These are phyloP conservation scores for Scleropages formosus DNA, from an alignment of 2,797 vertebrate species.

Conservation along the genomic window DNA sequence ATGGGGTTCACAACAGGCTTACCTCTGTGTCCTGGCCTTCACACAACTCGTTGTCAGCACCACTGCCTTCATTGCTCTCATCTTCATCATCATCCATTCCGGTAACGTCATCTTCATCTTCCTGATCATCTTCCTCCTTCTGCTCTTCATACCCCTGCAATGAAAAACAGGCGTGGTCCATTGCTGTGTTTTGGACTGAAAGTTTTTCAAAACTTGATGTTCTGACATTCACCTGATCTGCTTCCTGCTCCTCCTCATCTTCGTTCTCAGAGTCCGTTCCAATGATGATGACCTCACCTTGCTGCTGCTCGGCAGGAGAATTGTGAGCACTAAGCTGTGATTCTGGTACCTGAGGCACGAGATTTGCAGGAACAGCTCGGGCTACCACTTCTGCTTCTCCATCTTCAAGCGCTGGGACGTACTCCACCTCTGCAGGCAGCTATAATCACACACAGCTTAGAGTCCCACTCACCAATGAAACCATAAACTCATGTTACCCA, in stretches of 20 bases:
- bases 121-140: conserved; percentile 75
- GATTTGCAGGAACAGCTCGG: conserved; percentile 81
- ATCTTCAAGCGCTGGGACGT: conserved; percentile 66
- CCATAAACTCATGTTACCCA: not conserved
- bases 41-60: conserved; percentile 76
- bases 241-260: conserved; percentile 77
- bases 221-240: conserved; percentile 63
- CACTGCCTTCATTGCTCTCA: conserved; percentile 83
- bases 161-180: not conserved
- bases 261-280: conserved; percentile 89
- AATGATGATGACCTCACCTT: conserved; percentile 83
- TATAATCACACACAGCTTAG: conserved; percentile 40
- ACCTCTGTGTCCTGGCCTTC: conserved; percentile 79
- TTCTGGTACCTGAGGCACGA: conserved; percentile 56
- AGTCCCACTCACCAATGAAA: no score
- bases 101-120: conserved; percentile 80
- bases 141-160: conserved; percentile 61
- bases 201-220: no score
- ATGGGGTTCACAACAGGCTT: conserved; percentile 25
- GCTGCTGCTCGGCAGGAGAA: conserved; percentile 68
- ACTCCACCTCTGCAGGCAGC: conserved; percentile 77
- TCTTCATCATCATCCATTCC: conserved; percentile 80
- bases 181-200: no score
- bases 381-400: conserved; percentile 69
- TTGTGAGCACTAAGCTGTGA: conserved; percentile 62